These are phyloP conservation scores for Propsilocerus akamusi DNA, from an alignment of 1,140 invertebrate species.

Conservation along the genomic window DNA sequence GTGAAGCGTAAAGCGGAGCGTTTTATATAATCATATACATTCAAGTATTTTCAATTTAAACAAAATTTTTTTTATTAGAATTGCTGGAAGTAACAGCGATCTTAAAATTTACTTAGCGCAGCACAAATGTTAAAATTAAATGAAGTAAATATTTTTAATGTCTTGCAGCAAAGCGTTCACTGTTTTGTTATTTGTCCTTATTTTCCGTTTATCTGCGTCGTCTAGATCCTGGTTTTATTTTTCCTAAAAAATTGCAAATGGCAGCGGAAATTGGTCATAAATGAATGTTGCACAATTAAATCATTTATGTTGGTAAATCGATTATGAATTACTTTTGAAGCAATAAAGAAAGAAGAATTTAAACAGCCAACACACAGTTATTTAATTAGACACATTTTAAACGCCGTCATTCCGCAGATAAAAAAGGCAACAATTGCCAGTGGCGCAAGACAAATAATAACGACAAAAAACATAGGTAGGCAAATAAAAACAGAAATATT, in stretches of 20 bases:
- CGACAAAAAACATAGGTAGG: background rate
- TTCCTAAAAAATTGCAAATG: too few relatives aligned
- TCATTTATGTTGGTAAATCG: too few relatives aligned
- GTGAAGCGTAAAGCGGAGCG: background rate
- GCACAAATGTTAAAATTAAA: conserved; percentile 2
- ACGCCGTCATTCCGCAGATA: background rate
- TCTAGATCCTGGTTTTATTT: too few relatives aligned
- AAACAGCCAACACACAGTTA: too few relatives aligned
- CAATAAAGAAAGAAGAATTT: too few relatives aligned
- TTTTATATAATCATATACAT: conserved; percentile 1
- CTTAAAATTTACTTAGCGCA: conserved; percentile 2
- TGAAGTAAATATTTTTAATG: conserved; percentile 2
- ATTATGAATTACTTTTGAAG: too few relatives aligned
- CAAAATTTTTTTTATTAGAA: conserved; percentile 3
- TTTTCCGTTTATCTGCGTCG: too few relatives aligned
- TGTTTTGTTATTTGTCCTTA: too few relatives aligned
- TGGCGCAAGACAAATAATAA: background rate
- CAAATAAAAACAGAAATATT: background rate
- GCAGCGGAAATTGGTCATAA: background rate
- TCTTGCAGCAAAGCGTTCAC: too few relatives aligned
- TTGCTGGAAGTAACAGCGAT: conserved; percentile 2
- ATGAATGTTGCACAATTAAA: too few relatives aligned
- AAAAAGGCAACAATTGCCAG: background rate
- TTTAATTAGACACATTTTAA: background rate
- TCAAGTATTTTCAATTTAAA: conserved; percentile 4